Conservation (phyloP, 2,113 vertebrate species). For the Orycteropus afer region DNA sequence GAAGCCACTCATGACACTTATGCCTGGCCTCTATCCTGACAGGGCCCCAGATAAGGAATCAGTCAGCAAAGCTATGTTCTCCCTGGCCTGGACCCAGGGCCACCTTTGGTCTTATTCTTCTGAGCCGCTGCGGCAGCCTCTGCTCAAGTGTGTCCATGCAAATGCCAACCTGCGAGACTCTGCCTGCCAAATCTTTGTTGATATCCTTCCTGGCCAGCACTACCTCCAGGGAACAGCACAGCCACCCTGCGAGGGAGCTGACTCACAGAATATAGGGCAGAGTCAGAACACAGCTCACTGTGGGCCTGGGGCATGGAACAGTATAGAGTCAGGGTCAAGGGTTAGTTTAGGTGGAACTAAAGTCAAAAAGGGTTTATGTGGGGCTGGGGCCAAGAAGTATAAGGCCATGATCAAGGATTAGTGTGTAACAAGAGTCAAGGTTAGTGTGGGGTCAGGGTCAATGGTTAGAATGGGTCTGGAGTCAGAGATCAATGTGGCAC, state of each 20-base stretch:
- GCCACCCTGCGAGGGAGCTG: accelerated
- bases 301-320: background rate
- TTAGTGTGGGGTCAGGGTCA: background rate
- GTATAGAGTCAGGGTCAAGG: background rate
- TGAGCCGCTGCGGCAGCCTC: constrained; percentile 94
- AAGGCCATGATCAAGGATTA: background rate
- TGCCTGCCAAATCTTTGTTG: constrained; percentile 93
- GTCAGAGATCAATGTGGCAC: background rate
- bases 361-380: background rate
- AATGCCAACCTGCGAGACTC: constrained; percentile 89
- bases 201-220: constrained; percentile 91
- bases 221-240: background rate
- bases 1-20: background rate
- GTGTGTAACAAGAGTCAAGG: background rate
- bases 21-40: background rate
- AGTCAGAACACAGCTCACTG: background rate
- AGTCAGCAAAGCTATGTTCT: constrained; percentile 90
- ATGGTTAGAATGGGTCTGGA: background rate
- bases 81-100: constrained; percentile 87
- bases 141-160: constrained; percentile 89
- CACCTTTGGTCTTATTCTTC: constrained; percentile 92
- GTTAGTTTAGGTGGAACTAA: background rate
- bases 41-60: constrained; percentile 92
- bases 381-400: too few species aligned
- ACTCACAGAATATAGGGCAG: accelerated